These are phyloP conservation scores for Enteromius thamalakanensis DNA, from an alignment of 2,797 vertebrate genomes.

Conservation along the genomic window DNA sequence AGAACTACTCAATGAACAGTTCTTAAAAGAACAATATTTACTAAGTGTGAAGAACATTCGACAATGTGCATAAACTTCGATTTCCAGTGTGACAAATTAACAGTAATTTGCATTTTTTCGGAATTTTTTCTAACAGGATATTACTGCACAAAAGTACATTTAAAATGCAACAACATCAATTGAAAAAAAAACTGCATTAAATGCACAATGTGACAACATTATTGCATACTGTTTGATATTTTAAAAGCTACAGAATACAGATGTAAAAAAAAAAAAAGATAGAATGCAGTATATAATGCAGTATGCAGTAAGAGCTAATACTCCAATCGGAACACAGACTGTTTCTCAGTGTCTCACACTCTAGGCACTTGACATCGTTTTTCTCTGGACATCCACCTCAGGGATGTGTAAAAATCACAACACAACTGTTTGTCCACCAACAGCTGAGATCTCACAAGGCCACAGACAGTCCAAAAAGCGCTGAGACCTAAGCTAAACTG, in stretches of 20 bases:
- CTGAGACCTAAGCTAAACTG: not conserved
- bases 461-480: not conserved
- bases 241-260: not conserved
- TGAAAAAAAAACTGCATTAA: not conserved
- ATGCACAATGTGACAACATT: not conserved
- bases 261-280: not conserved
- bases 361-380: constrained; percentile 7
- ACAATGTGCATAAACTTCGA: not conserved
- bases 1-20: not conserved
- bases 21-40: not conserved
- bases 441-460: constrained; percentile 18
- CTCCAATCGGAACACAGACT: not conserved
- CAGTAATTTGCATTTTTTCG: not conserved
- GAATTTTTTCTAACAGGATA: not conserved
- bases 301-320: not conserved
- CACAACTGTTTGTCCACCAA: constrained; percentile 18
- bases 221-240: not conserved
- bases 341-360: not conserved
- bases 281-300: not conserved
- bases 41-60: not conserved
- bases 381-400: constrained; percentile 6
- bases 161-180: not conserved
- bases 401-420: constrained; percentile 23
- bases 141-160: not conserved
- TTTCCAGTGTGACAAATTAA: not conserved